Conservation (phyloP, 1,140 invertebrate genomes). For the Macrobrachium rosenbergii region DNA sequence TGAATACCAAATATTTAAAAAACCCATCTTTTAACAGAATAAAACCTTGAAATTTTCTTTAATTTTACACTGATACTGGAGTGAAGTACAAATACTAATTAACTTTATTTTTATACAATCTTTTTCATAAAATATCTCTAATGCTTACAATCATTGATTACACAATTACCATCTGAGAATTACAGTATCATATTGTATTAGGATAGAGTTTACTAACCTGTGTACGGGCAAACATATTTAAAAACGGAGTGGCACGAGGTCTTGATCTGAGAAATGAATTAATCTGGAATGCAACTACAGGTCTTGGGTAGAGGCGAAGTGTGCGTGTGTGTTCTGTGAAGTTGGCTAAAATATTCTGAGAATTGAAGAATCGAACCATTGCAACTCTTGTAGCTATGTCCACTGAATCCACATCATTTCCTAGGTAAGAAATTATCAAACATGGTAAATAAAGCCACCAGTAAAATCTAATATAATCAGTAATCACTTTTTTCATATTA, state of each 20-base stretch:
- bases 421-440: constrained; percentile 68
- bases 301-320: constrained; percentile 93
- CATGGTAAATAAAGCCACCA: too few relatives aligned
- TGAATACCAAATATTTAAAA: too few relatives aligned
- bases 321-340: constrained; percentile 98
- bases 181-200: background rate
- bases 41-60: too few relatives aligned
- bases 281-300: constrained; percentile 98
- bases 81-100: too few relatives aligned
- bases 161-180: background rate
- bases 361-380: constrained; percentile 99
- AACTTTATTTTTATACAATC: too few relatives aligned
- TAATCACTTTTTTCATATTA: too few relatives aligned
- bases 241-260: constrained; percentile 85
- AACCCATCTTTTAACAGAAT: too few relatives aligned
- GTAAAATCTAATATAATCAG: background rate
- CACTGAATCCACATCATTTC: constrained; percentile 97
- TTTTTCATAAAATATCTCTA: background rate
- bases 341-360: constrained; percentile 95
- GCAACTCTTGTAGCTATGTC: constrained; percentile 98
- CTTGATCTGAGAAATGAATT: constrained; percentile 97
- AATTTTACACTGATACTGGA: too few relatives aligned
- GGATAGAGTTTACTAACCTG: constrained; percentile 76
- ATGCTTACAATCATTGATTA: constrained; percentile 1
- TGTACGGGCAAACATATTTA: constrained; percentile 90